Evolutionary conservation across 1,140 invertebrate genomes (phyloP).

Genomic region (Araneus ventricosus): DNA sequence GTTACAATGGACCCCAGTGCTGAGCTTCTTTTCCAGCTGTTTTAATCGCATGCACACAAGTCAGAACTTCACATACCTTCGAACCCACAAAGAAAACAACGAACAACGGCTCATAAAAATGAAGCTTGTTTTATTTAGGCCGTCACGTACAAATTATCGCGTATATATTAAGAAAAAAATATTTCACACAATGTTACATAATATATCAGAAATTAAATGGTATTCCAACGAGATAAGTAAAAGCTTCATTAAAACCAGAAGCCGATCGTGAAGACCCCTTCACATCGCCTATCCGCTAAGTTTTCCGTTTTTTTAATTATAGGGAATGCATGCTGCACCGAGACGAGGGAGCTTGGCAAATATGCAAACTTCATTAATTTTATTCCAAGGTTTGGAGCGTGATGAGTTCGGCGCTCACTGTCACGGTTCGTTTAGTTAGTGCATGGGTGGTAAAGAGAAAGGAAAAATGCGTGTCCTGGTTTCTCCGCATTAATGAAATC

Average conservation of each 20-base stretch:
- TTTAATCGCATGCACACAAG: no score
- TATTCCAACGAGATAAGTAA: not conserved
- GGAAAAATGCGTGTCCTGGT: not conserved
- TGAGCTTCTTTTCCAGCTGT: no score
- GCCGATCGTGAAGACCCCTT: not conserved
- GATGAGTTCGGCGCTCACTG: conserved; percentile 1
- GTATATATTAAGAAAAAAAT: no score
- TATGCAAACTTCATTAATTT: not conserved
- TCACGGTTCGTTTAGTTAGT: not conserved
- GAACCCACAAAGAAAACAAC: no score
- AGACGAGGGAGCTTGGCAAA: not conserved
- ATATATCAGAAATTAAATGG: no score
- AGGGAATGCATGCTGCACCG: not conserved
- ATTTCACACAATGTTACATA: no score
- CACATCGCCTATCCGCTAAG: not conserved
- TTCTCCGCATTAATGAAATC: not conserved
- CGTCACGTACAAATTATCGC: no score
- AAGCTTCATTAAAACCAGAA: not conserved
- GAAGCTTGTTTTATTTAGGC: no score
- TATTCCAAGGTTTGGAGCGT: not conserved
- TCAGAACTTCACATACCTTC: no score
- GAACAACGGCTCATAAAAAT: no score
- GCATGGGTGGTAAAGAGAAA: not conserved
- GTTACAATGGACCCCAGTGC: no score
- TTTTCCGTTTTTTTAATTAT: not conserved